A percentile compares a stretch with the other conserved stretches of the same genome.
These are phyloP conservation scores for Maniola jurtina DNA, from an alignment of 1,140 invertebrate species.

Conservation along the genomic window DNA sequence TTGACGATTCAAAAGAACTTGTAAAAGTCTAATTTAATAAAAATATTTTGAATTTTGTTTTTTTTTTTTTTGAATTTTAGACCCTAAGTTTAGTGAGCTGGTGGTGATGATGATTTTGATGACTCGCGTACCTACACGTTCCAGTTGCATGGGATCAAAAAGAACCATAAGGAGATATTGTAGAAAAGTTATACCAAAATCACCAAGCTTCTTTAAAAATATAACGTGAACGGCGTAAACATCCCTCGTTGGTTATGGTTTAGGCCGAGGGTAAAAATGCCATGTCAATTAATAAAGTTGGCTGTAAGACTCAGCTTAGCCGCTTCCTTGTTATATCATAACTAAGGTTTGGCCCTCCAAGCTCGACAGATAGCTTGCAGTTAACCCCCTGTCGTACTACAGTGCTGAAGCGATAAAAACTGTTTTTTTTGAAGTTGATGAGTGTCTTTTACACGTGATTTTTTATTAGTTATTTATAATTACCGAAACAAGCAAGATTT, in stretches of 20 bases:
- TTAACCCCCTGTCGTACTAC: conserved; percentile 19
- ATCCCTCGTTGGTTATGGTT: conserved; percentile 24
- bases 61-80: no score
- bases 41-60: no score
- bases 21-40: no score
- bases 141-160: no score
- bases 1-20: no score
- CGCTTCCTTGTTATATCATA: conserved; percentile 70
- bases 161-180: no score
- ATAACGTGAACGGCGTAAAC: conserved; percentile 13
- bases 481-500: no score
- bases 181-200: neutral
- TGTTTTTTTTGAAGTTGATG: neutral
- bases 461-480: no score
- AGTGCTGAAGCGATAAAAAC: conserved; percentile 8
- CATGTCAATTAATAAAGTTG: conserved; percentile 72
- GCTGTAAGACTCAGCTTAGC: conserved; percentile 66
- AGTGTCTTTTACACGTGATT: conserved; percentile 5
- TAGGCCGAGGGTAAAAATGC: conserved; percentile 53
- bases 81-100: no score
- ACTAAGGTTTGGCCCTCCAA: conserved; percentile 55
- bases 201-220: conserved; percentile 9
- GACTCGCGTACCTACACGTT: no score
- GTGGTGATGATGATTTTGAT: no score
- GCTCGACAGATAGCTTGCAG: conserved; percentile 38